phyloP scores from a whole-genome alignment of 2,113 vertebrate species.

The Amia ocellicauda region DNA sequence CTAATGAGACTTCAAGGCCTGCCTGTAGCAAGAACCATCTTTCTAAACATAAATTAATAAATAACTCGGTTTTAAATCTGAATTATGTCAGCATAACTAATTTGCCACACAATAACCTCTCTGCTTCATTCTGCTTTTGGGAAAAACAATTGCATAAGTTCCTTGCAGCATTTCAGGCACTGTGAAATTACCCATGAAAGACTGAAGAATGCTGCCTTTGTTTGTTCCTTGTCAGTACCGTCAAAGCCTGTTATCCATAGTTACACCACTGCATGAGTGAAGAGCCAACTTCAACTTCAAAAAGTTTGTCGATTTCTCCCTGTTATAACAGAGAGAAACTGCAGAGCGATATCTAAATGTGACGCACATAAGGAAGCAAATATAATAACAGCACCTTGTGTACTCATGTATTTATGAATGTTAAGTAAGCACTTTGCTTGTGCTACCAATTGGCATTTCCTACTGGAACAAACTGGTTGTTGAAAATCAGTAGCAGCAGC shows the following conservation, averaged over 20 bases:
- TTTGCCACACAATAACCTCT: too few relatives aligned
- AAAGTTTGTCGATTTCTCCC: not conserved
- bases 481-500: too few relatives aligned
- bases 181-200: conserved; percentile 39
- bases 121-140: too few relatives aligned
- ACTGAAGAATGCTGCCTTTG: conserved; percentile 47
- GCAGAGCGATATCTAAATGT: not conserved
- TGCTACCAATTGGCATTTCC: too few relatives aligned
- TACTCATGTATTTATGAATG: not conserved
- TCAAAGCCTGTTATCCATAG: not conserved
- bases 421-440: too few relatives aligned
- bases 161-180: conserved; percentile 6
- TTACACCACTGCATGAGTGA: not conserved
- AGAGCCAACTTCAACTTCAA: not conserved
- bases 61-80: too few relatives aligned
- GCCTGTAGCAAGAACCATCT: too few relatives aligned
- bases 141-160: conserved; percentile 34
- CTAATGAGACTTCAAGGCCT: too few relatives aligned
- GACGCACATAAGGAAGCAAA: not conserved
- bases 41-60: too few relatives aligned
- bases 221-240: conserved; percentile 20
- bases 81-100: too few relatives aligned
- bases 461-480: too few relatives aligned
- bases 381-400: not conserved
- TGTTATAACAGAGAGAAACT: not conserved